phyloP scores from a whole-genome alignment of 2,113 vertebrate species.

The Chaenogobius annularis region DNA sequence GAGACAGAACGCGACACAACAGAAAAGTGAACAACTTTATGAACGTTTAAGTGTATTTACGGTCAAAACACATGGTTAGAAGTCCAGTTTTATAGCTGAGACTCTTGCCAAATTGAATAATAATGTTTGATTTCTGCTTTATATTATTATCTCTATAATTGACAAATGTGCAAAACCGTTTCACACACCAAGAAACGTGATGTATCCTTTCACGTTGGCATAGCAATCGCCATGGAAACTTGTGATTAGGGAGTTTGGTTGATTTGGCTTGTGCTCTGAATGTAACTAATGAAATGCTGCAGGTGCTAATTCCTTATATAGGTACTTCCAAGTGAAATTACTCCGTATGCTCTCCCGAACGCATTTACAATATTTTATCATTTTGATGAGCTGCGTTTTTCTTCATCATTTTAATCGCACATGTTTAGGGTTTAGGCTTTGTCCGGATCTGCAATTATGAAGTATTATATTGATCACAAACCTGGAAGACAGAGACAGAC shows the following conservation, averaged over 20 bases:
- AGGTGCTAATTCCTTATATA: conserved; percentile 43
- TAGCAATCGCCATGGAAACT: conserved; percentile 39
- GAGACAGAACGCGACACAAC: too few relatives aligned
- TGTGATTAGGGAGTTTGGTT: conserved; percentile 16
- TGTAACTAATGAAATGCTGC: conserved; percentile 47
- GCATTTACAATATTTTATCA: background rate
- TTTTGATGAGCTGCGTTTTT: background rate
- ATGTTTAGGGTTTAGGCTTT: too few relatives aligned
- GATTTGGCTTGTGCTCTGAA: conserved; percentile 30
- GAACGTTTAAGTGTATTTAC: too few relatives aligned
- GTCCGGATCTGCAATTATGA: too few relatives aligned
- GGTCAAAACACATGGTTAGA: too few relatives aligned
- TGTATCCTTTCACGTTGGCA: conserved; percentile 8
- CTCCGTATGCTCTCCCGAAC: conserved; percentile 2
- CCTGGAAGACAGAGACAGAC: too few relatives aligned
- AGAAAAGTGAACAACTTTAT: too few relatives aligned
- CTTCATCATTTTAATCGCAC: too few relatives aligned
- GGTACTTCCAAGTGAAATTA: conserved; percentile 34
- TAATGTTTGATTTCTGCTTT: background rate
- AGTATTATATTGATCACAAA: too few relatives aligned
- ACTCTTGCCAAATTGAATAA: too few relatives aligned
- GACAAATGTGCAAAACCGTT: conserved; percentile 4
- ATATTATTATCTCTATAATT: background rate
- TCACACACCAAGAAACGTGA: background rate
- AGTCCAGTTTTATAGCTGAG: too few relatives aligned